Conservation (phyloP, 2,797 vertebrate genomes). For the Meriones psammophilus region DNA sequence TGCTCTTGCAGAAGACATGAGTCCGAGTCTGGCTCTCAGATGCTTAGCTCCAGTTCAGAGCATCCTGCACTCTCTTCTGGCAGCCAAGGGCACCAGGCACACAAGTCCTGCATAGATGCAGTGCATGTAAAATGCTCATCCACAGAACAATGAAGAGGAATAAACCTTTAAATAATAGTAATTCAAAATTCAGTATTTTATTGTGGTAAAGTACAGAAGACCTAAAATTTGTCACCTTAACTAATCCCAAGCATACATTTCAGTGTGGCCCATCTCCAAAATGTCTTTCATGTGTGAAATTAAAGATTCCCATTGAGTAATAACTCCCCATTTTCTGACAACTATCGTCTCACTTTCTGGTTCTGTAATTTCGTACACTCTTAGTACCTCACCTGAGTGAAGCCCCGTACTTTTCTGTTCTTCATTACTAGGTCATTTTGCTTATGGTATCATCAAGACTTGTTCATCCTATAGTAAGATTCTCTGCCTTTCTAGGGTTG, state of each 20-base stretch:
- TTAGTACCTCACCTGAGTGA: background rate
- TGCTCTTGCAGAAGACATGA: background rate
- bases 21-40: background rate
- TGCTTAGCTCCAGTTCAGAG: background rate
- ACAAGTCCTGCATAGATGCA: background rate
- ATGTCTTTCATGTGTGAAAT: background rate
- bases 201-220: background rate
- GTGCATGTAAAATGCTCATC: background rate
- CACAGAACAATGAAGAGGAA: too few relatives aligned
- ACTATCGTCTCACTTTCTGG: background rate
- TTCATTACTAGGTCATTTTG: background rate
- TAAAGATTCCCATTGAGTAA: background rate
- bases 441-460: background rate
- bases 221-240: background rate
- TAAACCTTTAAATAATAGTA: background rate
- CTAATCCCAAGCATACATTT: background rate
- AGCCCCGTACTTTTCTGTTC: background rate
- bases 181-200: background rate
- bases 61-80: background rate
- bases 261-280: background rate
- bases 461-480: background rate
- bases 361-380: background rate
- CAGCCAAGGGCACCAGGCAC: background rate
- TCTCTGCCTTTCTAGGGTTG: background rate
- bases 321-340: background rate